Base-by-base conservation (phyloP, 2,797 vertebrate genomes). In the Knipowitschia caucasica region DNA sequence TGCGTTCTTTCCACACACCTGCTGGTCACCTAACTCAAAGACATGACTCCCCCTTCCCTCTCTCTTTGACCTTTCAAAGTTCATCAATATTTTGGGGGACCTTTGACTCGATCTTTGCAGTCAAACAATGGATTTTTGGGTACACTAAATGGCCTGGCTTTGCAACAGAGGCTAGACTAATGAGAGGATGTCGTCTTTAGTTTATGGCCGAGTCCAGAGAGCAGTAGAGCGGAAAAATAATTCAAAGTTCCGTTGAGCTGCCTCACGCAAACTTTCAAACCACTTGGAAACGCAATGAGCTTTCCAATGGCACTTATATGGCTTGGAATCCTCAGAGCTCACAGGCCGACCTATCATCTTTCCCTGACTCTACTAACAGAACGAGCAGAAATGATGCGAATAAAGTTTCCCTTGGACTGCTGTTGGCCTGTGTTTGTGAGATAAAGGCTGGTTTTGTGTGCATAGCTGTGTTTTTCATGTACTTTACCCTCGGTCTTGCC, bases 151-250 rank as follows among this genome's bases (percentile, higher is more conserved):
- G 92, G 91, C 90, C 91, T 88, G 90, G 92, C 91, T 83, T 92
- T 92, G 91, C 92, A 87, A 86, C 91, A 89, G 88, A 92, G 93
- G 93, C 91, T 91, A 92, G 93, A 94, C 95, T 98, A 99, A 99
- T 96, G 95, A 98, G 95, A 90, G 92, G 91, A 94, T 92, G 95
- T 98, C 95, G 90, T 93, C 90, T 94, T 91, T 85, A 92, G 93
- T 98, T 97, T 95, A 93, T 90, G 90, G 91, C 93, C 89, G 86
- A 89, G 91, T 91, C 91, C 85, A 75, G 83, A 87, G 87, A 89
- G 92, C 94, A 93, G 88, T 85, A 84, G 91, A 92, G 94, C 93
- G 92, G 93, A 96, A 95, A 87, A 93, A 93, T 89, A 89, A 92
- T 85, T 86, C 87, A 81, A 73, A 87, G 89, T 89, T 88, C 87